Conservation (phyloP, 92 coral and sea anemone genomes). For the Hydrozoanthus gracilis region DNA sequence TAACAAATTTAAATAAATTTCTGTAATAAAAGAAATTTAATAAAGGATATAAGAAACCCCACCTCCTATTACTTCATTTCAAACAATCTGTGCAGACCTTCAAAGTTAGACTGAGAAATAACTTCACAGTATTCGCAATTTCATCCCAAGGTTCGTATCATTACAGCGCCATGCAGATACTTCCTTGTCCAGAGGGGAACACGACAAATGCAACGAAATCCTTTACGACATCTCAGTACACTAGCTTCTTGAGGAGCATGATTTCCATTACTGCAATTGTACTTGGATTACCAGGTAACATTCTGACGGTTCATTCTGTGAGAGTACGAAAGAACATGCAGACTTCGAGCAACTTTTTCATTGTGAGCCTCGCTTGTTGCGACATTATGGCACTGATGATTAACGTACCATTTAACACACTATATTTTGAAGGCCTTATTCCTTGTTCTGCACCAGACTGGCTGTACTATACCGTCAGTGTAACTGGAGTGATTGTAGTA, state of each 20-base stretch:
- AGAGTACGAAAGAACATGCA: constrained; percentile 9
- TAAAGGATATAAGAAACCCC: no score
- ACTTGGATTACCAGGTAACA: background rate
- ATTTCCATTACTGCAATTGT: background rate
- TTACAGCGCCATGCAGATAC: no score
- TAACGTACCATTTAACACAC: background rate
- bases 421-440: background rate
- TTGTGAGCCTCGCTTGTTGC: background rate
- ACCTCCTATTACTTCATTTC: no score
- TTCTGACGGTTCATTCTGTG: constrained; percentile 4
- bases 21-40: no score
- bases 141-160: no score
- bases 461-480: background rate
- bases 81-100: no score
- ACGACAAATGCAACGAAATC: background rate
- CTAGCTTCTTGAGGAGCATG: no score
- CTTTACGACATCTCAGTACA: background rate
- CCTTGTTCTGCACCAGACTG: background rate
- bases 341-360: background rate
- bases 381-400: background rate
- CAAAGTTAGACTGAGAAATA: no score
- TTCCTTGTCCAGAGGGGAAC: background rate
- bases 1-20: no score
- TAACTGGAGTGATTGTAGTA: background rate
- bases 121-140: no score